These are phyloP conservation scores for Tympanoctomys barrerae DNA, from an alignment of 2,797 vertebrate genomes.

Conservation along the genomic window DNA sequence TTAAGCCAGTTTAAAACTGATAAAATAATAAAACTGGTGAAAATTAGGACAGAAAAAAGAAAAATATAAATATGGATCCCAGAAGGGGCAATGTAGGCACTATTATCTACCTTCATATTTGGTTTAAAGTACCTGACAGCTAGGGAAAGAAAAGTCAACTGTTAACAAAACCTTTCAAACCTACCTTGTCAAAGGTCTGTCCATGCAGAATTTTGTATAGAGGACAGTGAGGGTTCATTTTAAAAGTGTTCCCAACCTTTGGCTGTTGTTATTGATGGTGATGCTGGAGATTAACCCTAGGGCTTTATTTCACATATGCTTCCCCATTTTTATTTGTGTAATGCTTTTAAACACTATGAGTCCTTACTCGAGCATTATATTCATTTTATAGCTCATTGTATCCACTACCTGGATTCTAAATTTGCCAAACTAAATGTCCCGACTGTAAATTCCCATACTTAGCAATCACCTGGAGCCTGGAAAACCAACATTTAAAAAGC, in stretches of 20 bases:
- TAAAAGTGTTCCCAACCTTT: background rate
- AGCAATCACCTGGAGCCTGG: background rate
- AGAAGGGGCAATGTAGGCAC: background rate
- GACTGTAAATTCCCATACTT: background rate
- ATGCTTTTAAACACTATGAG: background rate
- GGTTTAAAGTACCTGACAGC: background rate
- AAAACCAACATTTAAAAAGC: slow-evolving; percentile 17
- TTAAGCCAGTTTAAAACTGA: background rate
- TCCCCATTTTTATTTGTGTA: background rate
- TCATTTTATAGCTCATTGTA: background rate
- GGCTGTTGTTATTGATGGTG: background rate
- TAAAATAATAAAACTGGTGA: slow-evolving; percentile 27
- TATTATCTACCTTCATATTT: background rate
- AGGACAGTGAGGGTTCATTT: background rate
- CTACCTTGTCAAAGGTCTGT: background rate
- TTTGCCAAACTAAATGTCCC: background rate
- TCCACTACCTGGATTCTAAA: background rate
- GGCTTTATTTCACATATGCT: background rate
- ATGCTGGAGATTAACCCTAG: background rate
- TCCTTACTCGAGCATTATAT: background rate
- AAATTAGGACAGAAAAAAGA: slow-evolving; percentile 12
- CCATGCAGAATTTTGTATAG: slow-evolving; percentile 15
- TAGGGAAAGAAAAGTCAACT: background rate
- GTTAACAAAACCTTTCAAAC: background rate
- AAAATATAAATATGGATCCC: background rate